Conservation (phyloP, 2,888 invertebrate species). For the Bellardia bayeri region DNA sequence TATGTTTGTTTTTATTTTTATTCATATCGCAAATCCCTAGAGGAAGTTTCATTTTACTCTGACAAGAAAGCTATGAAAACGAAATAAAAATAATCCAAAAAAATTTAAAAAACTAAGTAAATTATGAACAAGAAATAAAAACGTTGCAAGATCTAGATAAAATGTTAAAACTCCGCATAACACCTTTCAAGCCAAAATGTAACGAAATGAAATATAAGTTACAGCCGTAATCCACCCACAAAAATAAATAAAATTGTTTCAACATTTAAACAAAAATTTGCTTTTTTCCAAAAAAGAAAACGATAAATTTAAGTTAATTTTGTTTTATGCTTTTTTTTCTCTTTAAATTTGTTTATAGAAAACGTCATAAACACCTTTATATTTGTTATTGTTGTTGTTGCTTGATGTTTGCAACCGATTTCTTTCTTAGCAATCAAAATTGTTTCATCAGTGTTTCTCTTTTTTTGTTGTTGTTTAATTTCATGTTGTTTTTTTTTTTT, state of each 20-base stretch:
- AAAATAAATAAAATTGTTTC: slow-evolving; percentile 45
- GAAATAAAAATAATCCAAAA: neutral
- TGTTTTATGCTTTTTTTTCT: slow-evolving; percentile 5
- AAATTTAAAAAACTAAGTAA: neutral
- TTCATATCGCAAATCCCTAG: slow-evolving; percentile 46
- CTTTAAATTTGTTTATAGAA: slow-evolving; percentile 41
- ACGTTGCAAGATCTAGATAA: slow-evolving; percentile 53
- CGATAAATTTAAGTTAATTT: neutral
- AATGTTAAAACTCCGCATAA: slow-evolving; percentile 28
- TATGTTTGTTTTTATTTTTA: slow-evolving; percentile 21
- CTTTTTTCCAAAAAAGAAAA: neutral
- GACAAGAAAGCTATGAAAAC: slow-evolving; percentile 20
- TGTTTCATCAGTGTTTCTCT: slow-evolving; percentile 38
- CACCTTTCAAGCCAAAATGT: slow-evolving; percentile 57
- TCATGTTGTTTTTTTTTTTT: neutral
- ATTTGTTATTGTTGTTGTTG: slow-evolving; percentile 28
- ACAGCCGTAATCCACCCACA: slow-evolving; percentile 59
- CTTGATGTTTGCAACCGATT: slow-evolving; percentile 27
- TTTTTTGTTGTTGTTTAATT: slow-evolving; percentile 15
- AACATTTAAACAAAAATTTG: slow-evolving; percentile 23
- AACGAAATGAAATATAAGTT: slow-evolving; percentile 44
- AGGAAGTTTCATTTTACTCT: slow-evolving; percentile 52
- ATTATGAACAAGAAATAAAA: slow-evolving; percentile 24
- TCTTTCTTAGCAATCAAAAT: slow-evolving; percentile 64
- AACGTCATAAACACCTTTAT: slow-evolving; percentile 64